A percentile compares a stretch with the other conserved stretches of the same genome.
Evolutionary conservation across 2,888 invertebrate genomes (phyloP).

Genomic region (Caenorhabditis becei): DNA sequence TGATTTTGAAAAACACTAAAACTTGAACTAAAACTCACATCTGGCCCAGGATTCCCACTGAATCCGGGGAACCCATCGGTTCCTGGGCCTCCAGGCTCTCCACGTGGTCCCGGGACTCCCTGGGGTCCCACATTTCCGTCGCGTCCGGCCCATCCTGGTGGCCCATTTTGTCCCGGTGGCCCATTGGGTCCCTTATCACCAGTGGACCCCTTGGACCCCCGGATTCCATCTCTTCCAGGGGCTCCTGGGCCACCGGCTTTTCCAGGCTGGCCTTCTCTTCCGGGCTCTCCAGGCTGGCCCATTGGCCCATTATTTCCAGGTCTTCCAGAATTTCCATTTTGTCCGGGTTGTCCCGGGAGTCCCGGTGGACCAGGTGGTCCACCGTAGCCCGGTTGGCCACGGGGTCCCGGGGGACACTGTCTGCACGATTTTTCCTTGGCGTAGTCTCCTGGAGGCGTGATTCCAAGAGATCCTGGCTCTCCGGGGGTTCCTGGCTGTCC

Average conservation of each 20-base stretch:
- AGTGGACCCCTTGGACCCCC: conserved; percentile 59
- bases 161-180: conserved; percentile 59
- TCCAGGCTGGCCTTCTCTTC: conserved; percentile 64
- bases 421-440: conserved; percentile 46
- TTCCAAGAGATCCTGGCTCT: conserved; percentile 59
- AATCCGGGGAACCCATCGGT: conserved; percentile 62
- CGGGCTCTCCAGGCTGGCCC: conserved; percentile 65
- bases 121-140: conserved; percentile 65
- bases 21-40: conserved; percentile 54
- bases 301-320: conserved; percentile 60
- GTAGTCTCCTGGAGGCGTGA: conserved; percentile 42
- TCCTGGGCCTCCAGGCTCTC: conserved; percentile 58
- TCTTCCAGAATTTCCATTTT: conserved; percentile 53
- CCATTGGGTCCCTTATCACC: conserved; percentile 62
- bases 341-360: conserved; percentile 60
- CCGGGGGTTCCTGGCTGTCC: conserved; percentile 63
- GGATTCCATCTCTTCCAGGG: conserved; percentile 64
- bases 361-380: conserved; percentile 63
- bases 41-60: conserved; percentile 60
- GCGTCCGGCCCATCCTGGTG: conserved; percentile 58
- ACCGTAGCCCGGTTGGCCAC: conserved; percentile 60
- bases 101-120: conserved; percentile 52
- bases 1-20: not conserved
- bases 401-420: conserved; percentile 59
- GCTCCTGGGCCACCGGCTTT: conserved; percentile 63